Conservation (phyloP, 2,888 invertebrate species). For the Coleophora deauratella region DNA sequence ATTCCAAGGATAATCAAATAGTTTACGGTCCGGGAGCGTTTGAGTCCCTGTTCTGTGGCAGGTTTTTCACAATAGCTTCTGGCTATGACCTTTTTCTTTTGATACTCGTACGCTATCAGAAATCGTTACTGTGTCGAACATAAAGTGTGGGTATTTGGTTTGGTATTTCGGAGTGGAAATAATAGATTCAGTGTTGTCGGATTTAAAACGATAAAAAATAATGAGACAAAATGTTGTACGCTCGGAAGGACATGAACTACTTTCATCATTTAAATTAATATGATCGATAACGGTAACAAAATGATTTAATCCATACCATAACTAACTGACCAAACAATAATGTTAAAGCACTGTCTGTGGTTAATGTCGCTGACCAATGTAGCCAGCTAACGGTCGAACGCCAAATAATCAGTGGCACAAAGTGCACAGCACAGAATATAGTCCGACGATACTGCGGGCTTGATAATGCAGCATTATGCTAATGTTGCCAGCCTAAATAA, state of each 20-base stretch:
- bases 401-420: slow-evolving; percentile 11
- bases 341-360: no score
- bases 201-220: no score
- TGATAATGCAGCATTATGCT: slow-evolving; percentile 55
- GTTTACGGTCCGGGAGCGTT: slow-evolving; percentile 43
- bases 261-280: no score
- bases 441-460: slow-evolving; percentile 23
- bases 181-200: not conserved
- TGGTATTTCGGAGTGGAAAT: not conserved
- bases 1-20: slow-evolving; percentile 56
- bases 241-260: no score
- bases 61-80: slow-evolving; percentile 29
- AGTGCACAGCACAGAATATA: slow-evolving; percentile 17
- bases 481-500: slow-evolving; percentile 53
- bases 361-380: no score
- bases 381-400: not conserved
- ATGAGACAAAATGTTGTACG: no score
- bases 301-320: no score
- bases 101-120: no score
- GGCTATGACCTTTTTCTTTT: slow-evolving; percentile 21
- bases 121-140: no score
- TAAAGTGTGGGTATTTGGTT: not conserved
- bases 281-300: no score
- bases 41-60: slow-evolving; percentile 17
- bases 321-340: no score